A percentile compares a stretch with the other conserved stretches of the same genome.
phyloP scores from a whole-genome alignment of 2,113 vertebrate species.

The Protomyctophum bolini region DNA sequence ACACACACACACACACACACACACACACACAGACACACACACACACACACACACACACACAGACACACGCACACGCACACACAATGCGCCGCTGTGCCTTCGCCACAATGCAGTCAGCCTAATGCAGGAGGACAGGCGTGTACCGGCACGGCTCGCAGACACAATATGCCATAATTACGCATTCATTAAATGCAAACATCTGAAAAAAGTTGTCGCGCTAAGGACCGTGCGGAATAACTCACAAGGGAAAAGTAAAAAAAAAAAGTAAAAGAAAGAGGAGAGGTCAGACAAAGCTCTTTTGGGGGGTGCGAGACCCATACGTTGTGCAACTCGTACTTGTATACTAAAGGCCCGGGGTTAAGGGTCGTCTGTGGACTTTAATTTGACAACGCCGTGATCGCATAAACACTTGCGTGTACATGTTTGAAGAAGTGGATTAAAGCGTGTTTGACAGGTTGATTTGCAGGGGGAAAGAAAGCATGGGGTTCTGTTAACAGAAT shows the following conservation, averaged over 20 bases:
- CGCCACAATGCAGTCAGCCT: slow-evolving; percentile 65
- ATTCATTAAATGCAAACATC: slow-evolving; percentile 76
- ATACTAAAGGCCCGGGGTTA: too few species aligned
- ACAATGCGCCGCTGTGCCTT: slow-evolving; percentile 44
- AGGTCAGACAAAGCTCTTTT: neutral
- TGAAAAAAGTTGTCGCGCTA: slow-evolving; percentile 62
- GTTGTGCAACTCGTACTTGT: too few species aligned
- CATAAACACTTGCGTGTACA: too few species aligned
- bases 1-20: neutral
- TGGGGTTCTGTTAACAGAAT: too few species aligned
- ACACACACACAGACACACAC: neutral
- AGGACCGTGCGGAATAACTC: slow-evolving; percentile 32
- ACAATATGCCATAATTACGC: slow-evolving; percentile 71
- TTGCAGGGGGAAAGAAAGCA: too few species aligned
- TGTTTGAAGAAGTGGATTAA: too few species aligned
- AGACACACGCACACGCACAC: slow-evolving; percentile 21
- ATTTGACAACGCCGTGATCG: too few species aligned
- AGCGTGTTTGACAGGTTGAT: too few species aligned
- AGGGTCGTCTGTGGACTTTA: too few species aligned
- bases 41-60: neutral
- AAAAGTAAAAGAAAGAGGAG: slow-evolving; percentile 38
- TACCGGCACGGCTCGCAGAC: slow-evolving; percentile 46
- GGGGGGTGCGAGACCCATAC: too few species aligned
- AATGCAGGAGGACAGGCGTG: slow-evolving; percentile 71
- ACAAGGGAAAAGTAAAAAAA: slow-evolving; percentile 19